Percentiles rank a stretch among this genome's conserved stretches.
These are phyloP conservation scores for Cybosia mesomella DNA, from an alignment of 2,888 invertebrate genomes.

Conservation along the genomic window DNA sequence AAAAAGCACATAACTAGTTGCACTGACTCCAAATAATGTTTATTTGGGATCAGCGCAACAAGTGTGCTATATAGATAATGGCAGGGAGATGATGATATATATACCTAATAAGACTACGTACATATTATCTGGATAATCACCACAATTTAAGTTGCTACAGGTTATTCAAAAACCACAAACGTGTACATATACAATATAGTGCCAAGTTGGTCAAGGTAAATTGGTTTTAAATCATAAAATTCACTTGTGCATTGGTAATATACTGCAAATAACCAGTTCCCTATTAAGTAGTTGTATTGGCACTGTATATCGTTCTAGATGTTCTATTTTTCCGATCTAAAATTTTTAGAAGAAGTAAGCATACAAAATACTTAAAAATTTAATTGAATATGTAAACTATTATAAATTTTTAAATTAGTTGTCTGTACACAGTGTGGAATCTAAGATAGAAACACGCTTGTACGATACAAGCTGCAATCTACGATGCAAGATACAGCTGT, in stretches of 20 bases:
- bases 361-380: too few species aligned
- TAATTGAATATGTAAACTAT: too few species aligned
- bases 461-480: too few species aligned
- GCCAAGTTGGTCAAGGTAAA: slow-evolving; percentile 39
- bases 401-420: too few species aligned
- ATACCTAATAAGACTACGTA: not conserved
- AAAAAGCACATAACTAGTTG: not conserved
- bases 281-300: not conserved
- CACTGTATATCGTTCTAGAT: not conserved
- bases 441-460: too few species aligned
- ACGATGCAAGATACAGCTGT: too few species aligned
- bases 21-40: not conserved
- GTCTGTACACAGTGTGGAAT: too few species aligned
- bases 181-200: slow-evolving; percentile 14
- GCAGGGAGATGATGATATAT: slow-evolving; percentile 20
- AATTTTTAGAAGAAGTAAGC: too few species aligned
- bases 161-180: slow-evolving; percentile 15
- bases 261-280: not conserved
- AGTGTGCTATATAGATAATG: not conserved
- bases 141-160: slow-evolving; percentile 9
- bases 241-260: not conserved
- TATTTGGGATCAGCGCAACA: too few species aligned
- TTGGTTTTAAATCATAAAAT: slow-evolving; percentile 26
- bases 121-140: not conserved
- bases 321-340: too few species aligned